Evolutionary conservation across 2,113 vertebrate species (phyloP).

Genomic region (Paramormyrops kingsleyae): DNA sequence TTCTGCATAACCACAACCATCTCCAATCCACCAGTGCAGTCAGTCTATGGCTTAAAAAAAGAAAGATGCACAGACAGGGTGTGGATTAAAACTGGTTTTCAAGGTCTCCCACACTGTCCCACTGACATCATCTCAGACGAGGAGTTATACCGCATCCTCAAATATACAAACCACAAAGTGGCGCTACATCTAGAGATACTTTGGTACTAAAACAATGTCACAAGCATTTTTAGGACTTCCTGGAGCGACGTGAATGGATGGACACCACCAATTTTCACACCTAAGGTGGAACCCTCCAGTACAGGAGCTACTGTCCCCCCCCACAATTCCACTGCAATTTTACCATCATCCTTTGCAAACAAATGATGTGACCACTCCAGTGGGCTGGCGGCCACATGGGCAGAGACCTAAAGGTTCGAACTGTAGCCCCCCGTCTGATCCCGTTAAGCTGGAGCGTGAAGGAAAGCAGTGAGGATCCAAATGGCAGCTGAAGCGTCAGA

Average conservation of each 20-base stretch:
- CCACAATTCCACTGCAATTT: neutral
- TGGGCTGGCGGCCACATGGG: neutral
- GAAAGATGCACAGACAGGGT: neutral
- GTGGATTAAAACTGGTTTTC: neutral
- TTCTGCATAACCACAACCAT: neutral
- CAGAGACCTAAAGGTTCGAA: neutral
- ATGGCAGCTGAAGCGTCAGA: neutral
- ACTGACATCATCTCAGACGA: neutral
- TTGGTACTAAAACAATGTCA: neutral
- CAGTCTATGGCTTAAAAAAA: neutral
- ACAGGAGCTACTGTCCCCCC: neutral
- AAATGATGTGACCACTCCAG: neutral
- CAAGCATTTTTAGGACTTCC: neutral
- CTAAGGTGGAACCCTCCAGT: neutral
- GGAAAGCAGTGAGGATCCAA: neutral
- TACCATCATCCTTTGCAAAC: neutral
- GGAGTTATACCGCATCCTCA: neutral
- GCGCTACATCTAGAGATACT: neutral
- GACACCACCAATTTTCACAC: too few species aligned
- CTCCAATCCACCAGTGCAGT: neutral
- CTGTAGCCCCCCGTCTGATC: neutral
- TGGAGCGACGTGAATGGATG: neutral
- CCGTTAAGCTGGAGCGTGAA: neutral
- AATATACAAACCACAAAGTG: neutral
- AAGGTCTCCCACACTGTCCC: neutral